Evolutionary conservation across 92 coral and sea anemone species (phyloP), one percentile per base, ranked within the genome.

Genomic region (Porites rus): DNA sequence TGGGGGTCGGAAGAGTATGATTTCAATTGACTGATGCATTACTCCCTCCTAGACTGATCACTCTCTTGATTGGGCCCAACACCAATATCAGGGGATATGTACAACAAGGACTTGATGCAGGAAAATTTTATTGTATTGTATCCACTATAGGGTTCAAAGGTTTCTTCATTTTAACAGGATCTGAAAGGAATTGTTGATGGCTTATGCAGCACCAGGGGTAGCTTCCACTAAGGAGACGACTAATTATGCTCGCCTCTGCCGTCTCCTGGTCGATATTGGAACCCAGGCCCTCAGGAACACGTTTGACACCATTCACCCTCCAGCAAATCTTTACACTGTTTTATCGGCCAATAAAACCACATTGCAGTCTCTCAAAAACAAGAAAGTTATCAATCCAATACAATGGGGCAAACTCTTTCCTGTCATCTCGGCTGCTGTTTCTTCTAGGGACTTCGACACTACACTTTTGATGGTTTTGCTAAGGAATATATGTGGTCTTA

Each of bases 351-450:
- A 73, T 20, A 19, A 16, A 18, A 16, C 43, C 31, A 73, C 77
- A 50, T 73, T 73, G 52, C 14, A 51, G 24, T 1, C 7, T 1
- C 77, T 73, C 7, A 73, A 13, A 52, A 2, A 7, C 6, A 73
- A 51, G 25, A 50, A 52, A 31, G 25, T 73, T 52, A 73, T 73
- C 24, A 73, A 51, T 20, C 60, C 59, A 10, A n/a, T 73, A 6
- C 77, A 73, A n/a, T 73, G 77, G 77, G 77, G 77, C 3, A 73
- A 51, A 73, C 77, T 73, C 62, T 73, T 73, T 73, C 77, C 77
- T 19, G 21, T 61, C 13, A 73, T 51, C 16, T 61, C 63, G 20
- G 16, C 62, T 10, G 51, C 77, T 51, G 77, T 73, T 6, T 73
- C 77, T 18, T 73, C 77, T 50, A 73, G 60, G 0, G 14, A 51